Base-by-base conservation (phyloP, 2,797 vertebrate genomes). In the Micromesistius poutassou region DNA sequence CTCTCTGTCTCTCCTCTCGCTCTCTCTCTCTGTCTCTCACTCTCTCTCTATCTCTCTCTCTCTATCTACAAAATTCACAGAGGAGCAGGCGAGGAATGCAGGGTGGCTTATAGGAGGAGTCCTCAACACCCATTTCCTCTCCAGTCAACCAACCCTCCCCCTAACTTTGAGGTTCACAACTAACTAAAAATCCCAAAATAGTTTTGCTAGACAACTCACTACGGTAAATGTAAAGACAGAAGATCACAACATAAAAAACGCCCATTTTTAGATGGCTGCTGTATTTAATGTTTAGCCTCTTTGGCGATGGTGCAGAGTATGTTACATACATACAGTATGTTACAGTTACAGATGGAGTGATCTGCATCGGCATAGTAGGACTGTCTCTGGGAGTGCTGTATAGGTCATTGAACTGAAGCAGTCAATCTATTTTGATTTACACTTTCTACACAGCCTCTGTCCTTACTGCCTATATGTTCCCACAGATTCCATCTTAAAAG, bases 81-180 rank as follows among this genome's bases (percentile, higher is more conserved):
- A 75, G 66, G 66, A 86, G 89, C 50, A 80, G 80, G 74, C 55
- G 55, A 86, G 89, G 92, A 93, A 93, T 93, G 91, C 84, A 83
- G 85, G 87, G 83, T 88, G 76, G 80, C 82, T 90, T 88, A 87
- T 86, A 92, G 90, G 89, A 89, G 92, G 87, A 88, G 91, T 87
- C 73, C 78, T 84, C 76, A 74, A 89, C 88, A 88, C 89, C 89
- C 92, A 92, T 91, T 94, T 94, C 91, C 93, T 91, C 87, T 82
- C 76, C 83, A 87, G 70, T 72, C 78, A 77, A 86, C 76, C 79
- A 79, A 80, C 87, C 89, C 88, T 89, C 90, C 89, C 86, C 85
- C 88, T 76, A 87, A 88, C 87, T 73, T 79, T 85, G 79, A 77
- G 82, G 84, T 84, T 78, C 79, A 80, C 62, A 81, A 88, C 86